phyloP scores from a whole-genome alignment of 2,888 invertebrate species.

The Euzetes globulus region DNA sequence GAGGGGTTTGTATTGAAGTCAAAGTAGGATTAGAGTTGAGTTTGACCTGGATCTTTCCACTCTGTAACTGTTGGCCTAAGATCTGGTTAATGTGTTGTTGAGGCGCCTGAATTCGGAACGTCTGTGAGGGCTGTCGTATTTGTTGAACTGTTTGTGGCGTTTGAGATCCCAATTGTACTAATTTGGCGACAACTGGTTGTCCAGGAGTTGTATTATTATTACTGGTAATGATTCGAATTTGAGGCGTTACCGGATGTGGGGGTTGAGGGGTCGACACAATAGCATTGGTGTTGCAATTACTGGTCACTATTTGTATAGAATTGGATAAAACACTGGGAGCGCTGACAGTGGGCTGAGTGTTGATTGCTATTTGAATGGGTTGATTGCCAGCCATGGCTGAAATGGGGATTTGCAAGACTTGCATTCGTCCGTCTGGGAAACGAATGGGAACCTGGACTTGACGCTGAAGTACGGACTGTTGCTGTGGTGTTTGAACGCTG shows the following conservation, averaged over 20 bases:
- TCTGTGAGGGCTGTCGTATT: neutral
- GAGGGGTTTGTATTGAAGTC: constrained; percentile 44
- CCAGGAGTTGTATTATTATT: constrained; percentile 20
- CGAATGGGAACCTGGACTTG: constrained; percentile 58
- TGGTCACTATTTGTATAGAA: constrained; percentile 39
- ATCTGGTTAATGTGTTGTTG: constrained; percentile 22
- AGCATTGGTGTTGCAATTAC: constrained; percentile 34
- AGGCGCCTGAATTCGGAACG: constrained; percentile 7
- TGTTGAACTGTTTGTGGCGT: constrained; percentile 29
- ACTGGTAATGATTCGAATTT: constrained; percentile 31
- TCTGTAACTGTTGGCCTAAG: neutral
- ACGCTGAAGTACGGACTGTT: constrained; percentile 8
- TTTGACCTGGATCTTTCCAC: constrained; percentile 16
- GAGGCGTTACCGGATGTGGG: constrained; percentile 34
- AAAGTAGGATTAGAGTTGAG: constrained; percentile 21
- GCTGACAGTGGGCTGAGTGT: constrained; percentile 24
- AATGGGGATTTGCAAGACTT: constrained; percentile 50
- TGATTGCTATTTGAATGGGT: constrained; percentile 38
- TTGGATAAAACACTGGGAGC: constrained; percentile 28
- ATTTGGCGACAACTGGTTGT: constrained; percentile 37
- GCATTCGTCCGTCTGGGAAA: constrained; percentile 85
- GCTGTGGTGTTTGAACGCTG: too few relatives aligned
- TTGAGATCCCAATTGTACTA: constrained; percentile 43
- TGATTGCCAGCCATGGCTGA: constrained; percentile 33
- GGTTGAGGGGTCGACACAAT: constrained; percentile 47